Base-by-base conservation (phyloP, 2,113 vertebrate species). In the Gasterosteus aculeatus region DNA sequence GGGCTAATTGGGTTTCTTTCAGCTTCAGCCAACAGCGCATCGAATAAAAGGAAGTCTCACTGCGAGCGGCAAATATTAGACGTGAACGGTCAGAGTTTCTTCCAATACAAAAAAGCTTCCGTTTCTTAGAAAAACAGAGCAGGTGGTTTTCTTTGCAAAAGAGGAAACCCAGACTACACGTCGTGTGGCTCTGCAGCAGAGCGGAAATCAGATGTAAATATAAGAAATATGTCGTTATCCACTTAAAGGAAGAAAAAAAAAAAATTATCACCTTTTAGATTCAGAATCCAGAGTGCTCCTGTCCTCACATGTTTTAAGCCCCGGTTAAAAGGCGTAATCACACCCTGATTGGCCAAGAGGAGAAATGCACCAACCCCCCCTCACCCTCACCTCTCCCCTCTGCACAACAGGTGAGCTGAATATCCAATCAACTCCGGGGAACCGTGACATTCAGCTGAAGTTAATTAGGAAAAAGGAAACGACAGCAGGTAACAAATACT, bases 1-100 rank as follows among this genome's bases (percentile, higher is more conserved):
- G 89, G 93, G 91, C 92, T 94, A 94, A 94, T 94, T 94, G 91
- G 92, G 79, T 86, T 92, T 85, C 86, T 92, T 89, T 91, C 83
- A 88, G 91, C 82, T 85, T 86, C 84, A 85, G 83, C 88, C 85
- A 75, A 90, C 69, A 79, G 68, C 51, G 46, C 75, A 68, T 29
- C 49, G 29, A 78, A 76, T 69, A 76, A 71, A 75, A 60, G 56
- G 57, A 81, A 82, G 76, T 69, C 8, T 88, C 62, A 79, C 67
- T 86, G 67, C 80, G 60, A 79, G 81, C 78, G 61, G 87, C 72
- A 90, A 83, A 88, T 84, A 69, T 87, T 78, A 80, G 63, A 38
- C 35, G 35, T 7, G 35, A 1, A 6, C 35, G 35, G 35, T 74
- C 72, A 81, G 62, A 61, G 54, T 83, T 84, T 58, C 75, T 77